phyloP scores from a whole-genome alignment of 2,888 invertebrate genomes.

The Sarcophaga subvicina region DNA sequence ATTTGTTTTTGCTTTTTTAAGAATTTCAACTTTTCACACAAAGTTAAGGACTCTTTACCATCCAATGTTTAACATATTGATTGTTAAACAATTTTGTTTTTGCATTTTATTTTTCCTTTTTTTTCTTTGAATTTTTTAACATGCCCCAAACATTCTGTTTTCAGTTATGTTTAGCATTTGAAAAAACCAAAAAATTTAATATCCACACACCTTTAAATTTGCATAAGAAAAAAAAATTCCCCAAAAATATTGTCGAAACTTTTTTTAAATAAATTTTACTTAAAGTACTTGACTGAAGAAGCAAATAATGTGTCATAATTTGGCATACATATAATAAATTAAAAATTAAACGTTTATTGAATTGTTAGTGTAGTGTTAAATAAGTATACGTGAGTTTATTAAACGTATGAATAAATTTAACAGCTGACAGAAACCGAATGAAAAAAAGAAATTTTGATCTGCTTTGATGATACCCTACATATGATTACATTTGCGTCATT shows the following conservation, averaged over 20 bases:
- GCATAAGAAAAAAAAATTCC: not conserved
- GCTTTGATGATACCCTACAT: not conserved
- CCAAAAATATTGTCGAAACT: not conserved
- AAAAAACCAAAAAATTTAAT: not conserved
- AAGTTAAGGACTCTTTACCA: no score
- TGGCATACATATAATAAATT: conserved; percentile 30
- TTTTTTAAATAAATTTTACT: not conserved
- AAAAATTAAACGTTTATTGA: not conserved
- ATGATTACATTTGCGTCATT: not conserved
- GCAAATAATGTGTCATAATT: conserved; percentile 37
- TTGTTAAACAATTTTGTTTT: no score
- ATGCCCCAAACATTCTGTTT: not conserved
- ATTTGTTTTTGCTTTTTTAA: not conserved
- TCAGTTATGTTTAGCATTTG: not conserved
- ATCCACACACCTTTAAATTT: conserved; percentile 18
- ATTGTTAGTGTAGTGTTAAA: not conserved
- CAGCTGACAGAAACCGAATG: not conserved
- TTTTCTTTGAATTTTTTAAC: no score
- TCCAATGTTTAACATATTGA: no score
- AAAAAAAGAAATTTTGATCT: conserved; percentile 19
- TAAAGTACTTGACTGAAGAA: conserved; percentile 11
- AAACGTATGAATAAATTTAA: not conserved
- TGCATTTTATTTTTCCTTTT: no score
- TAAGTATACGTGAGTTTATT: not conserved
- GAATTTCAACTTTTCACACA: no score